Conservation (phyloP, 2,888 invertebrate species). For the Lamellibrachia columna region DNA sequence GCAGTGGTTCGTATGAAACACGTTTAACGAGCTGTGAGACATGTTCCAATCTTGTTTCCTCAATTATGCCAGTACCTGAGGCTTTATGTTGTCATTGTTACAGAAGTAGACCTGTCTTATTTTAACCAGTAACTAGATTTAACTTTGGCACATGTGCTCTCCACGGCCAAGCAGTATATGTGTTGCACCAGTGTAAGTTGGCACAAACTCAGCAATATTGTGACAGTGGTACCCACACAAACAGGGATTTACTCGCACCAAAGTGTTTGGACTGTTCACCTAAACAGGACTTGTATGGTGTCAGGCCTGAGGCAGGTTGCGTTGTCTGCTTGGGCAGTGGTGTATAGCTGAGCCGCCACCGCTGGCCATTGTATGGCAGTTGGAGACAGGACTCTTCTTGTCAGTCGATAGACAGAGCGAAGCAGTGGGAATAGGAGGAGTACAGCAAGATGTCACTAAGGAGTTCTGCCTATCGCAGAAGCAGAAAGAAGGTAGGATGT, state of each 20-base stretch:
- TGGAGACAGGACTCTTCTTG: neutral
- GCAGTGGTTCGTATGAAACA: neutral
- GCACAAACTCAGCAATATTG: neutral
- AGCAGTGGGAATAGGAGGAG: neutral
- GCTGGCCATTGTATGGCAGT: neutral
- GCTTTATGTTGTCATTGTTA: neutral
- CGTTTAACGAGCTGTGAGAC: neutral
- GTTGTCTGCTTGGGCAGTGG: neutral
- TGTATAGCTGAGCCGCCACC: neutral
- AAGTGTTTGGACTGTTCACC: neutral
- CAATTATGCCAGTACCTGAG: neutral
- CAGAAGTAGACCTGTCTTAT: neutral
- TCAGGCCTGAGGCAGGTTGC: neutral
- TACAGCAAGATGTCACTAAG: neutral
- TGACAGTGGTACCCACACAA: neutral
- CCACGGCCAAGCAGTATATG: neutral
- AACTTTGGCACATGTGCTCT: neutral
- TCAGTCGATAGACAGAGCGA: neutral
- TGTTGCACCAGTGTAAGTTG: neutral
- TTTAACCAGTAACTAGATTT: neutral
- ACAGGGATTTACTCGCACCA: neutral
- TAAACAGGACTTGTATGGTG: neutral
- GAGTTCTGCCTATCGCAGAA: slow-evolving; percentile 1
- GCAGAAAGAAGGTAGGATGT: neutral
- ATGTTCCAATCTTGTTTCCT: neutral